phyloP scores from a whole-genome alignment of 2,888 invertebrate genomes.

The Tiliacea aurago region DNA sequence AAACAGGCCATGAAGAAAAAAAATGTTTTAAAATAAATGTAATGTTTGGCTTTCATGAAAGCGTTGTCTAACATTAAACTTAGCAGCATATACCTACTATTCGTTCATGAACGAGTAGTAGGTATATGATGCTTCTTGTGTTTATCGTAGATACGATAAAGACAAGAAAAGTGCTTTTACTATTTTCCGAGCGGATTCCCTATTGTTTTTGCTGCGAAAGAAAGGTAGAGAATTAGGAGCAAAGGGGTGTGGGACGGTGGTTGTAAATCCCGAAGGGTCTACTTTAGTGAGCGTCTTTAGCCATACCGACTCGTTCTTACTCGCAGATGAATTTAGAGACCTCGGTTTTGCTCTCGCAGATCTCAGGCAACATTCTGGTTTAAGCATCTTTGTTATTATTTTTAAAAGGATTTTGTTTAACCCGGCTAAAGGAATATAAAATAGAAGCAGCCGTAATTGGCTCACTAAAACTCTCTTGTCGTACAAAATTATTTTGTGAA shows the following conservation, averaged over 20 bases:
- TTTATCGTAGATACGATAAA: conserved; percentile 43
- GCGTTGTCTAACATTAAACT: conserved; percentile 25
- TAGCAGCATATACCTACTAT: conserved; percentile 37
- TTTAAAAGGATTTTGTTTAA: conserved; percentile 22
- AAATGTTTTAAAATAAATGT: conserved; percentile 9
- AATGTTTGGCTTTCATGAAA: neutral
- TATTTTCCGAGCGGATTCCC: conserved; percentile 59
- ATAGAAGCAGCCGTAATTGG: neutral
- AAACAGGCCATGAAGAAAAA: neutral
- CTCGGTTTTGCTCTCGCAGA: conserved; percentile 41
- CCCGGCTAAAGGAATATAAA: neutral
- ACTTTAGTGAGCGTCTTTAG: conserved; percentile 67
- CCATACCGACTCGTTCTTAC: conserved; percentile 42
- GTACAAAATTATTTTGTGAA: conserved; percentile 14
- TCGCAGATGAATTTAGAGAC: conserved; percentile 60
- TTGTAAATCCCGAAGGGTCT: conserved; percentile 68
- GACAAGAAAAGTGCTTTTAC: conserved; percentile 60
- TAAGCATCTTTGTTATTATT: conserved; percentile 28
- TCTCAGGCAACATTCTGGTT: conserved; percentile 23
- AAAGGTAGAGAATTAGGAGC: conserved; percentile 67
- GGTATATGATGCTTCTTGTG: too few species aligned
- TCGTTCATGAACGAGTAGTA: conserved; percentile 18
- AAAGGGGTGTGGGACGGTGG: conserved; percentile 64
- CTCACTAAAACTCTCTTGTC: too few species aligned
- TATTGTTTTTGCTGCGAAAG: conserved; percentile 66